Evolutionary conservation across 2,888 invertebrate genomes (phyloP).

Genomic region (Buathra laborator): DNA sequence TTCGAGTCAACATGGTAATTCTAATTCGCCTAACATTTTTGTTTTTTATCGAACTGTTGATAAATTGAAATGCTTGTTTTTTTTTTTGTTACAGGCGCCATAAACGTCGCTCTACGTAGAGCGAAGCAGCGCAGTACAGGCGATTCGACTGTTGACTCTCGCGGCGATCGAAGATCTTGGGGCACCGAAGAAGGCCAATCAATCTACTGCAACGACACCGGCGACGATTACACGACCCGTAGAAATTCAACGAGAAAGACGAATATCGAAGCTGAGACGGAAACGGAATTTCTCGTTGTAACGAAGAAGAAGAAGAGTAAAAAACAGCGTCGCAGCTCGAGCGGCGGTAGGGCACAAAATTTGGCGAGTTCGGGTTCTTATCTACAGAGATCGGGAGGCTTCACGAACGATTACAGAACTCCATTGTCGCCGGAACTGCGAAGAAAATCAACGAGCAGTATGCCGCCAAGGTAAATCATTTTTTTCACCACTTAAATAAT

Average conservation of each 20-base stretch:
- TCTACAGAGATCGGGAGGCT: constrained; percentile 81
- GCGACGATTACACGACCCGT: constrained; percentile 80
- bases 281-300: constrained; percentile 92
- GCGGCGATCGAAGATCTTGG: constrained; percentile 88
- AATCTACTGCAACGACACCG: constrained; percentile 84
- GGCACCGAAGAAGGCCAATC: constrained; percentile 89
- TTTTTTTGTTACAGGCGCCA: constrained; percentile 73
- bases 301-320: constrained; percentile 94
- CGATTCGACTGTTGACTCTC: constrained; percentile 80
- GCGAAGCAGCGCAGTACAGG: constrained; percentile 83
- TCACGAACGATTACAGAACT: constrained; percentile 81
- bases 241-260: constrained; percentile 81
- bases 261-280: constrained; percentile 81
- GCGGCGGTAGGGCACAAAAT: constrained; percentile 83
- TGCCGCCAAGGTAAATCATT: constrained; percentile 88
- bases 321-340: constrained; percentile 86
- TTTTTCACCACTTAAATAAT: not conserved
- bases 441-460: constrained; percentile 91
- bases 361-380: constrained; percentile 81
- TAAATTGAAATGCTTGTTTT: constrained; percentile 20
- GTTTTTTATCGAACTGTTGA: not conserved
- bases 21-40: not conserved
- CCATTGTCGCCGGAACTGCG: constrained; percentile 84
- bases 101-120: constrained; percentile 80
- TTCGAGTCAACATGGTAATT: constrained; percentile 82